Evolutionary conservation across 2,113 vertebrate genomes (phyloP), one percentile per base, ranked within the genome.

Genomic region (Urocolius indicus): DNA sequence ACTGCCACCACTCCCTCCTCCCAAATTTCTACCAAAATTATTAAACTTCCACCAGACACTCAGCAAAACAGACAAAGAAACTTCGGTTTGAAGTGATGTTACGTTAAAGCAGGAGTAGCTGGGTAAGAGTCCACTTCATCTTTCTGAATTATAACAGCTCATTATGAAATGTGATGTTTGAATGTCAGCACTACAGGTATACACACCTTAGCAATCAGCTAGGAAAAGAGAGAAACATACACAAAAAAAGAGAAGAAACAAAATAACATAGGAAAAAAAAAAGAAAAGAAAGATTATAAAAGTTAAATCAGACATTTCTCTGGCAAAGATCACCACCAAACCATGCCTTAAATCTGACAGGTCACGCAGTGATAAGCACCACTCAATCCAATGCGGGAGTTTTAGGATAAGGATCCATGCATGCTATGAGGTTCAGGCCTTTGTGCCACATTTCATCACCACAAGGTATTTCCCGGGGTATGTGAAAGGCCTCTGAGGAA

Each of bases 211-310:
- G 38, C 43, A 80, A 51, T 24, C 43, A 71, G 22, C 22, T 41
- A 11, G 18, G 7, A 13, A 45, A 49, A 34, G 29, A 32, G 32
- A 18, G 41, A 20, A 27, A 43, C 13, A n/a, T n/a, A 5, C 24
- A 27, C 29, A 59, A 32, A 20, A 43, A 15, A 4, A 34, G 6
- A 46, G 18, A 46, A 34, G 19, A 16, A 7, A 21, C 51, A 57
- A 43, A n/a, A 24, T 2, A 5, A 4, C 4, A 9, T 7, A 11
- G 11, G 16, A 4, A 1, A 21, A 17, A 43, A 11, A 13, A 66
- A 52, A 14, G n/a, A 21, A 22, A 43, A 11, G 14, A 66, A 52
- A 14, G n/a, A 5, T n/a, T 91, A 62, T 34, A 67, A 73, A 75
- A 29, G 34, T 77, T 72, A 72, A 88, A 72, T 63, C 26, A 45